phyloP scores from a whole-genome alignment of 2,888 invertebrate species.

The Ichneumon xanthorius region DNA sequence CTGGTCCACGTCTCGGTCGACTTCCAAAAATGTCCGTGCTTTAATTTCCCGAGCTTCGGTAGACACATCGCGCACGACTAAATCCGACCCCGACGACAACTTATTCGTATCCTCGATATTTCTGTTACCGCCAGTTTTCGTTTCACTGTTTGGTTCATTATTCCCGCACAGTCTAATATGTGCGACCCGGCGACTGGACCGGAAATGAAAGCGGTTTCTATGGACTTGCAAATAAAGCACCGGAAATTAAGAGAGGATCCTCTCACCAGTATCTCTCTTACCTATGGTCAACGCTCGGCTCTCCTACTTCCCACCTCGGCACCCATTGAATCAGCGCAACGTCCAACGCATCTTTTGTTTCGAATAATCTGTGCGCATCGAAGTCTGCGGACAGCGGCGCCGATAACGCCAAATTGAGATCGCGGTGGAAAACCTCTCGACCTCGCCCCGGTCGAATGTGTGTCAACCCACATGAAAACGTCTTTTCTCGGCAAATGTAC shows the following conservation, averaged over 20 bases:
- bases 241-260: slow-evolving; percentile 65
- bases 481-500: not conserved
- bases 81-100: not conserved
- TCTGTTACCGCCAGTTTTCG: not conserved
- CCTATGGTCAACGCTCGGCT: not conserved
- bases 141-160: slow-evolving; percentile 1
- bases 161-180: not conserved
- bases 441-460: not conserved
- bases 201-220: slow-evolving; percentile 65
- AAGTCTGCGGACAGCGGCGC: not conserved
- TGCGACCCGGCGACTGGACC: slow-evolving; percentile 8
- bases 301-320: slow-evolving; percentile 28
- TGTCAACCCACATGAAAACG: not conserved
- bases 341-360: slow-evolving; percentile 26
- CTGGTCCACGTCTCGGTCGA: no score
- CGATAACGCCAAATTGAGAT: not conserved
- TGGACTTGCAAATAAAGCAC: slow-evolving; percentile 60
- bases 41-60: no score
- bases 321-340: slow-evolving; percentile 19
- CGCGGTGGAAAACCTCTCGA: not conserved
- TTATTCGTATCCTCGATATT: slow-evolving; percentile 25
- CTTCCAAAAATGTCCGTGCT: no score
- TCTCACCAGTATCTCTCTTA: slow-evolving; percentile 46
- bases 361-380: slow-evolving; percentile 26
- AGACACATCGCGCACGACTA: no score